phyloP scores from a whole-genome alignment of 1,140 invertebrate genomes.

The Cotesia typhae region DNA sequence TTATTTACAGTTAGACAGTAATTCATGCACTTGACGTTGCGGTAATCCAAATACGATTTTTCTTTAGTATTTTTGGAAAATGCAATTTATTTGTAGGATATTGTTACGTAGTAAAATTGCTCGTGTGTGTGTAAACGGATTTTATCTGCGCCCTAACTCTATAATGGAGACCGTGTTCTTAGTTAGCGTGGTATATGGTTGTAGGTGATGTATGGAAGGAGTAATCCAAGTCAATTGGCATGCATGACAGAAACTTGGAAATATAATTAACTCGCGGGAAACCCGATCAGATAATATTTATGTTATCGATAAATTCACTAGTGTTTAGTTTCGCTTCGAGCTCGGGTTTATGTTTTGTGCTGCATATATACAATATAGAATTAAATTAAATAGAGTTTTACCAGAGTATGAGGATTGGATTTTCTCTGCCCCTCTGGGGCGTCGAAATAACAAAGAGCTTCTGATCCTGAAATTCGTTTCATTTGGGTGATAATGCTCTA shows the following conservation, averaged over 20 bases:
- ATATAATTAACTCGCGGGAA: conserved; percentile 39
- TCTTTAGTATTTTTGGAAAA: conserved; percentile 1
- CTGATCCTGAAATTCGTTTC: too few relatives aligned
- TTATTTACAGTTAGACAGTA: too few relatives aligned
- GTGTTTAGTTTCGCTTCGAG: conserved; percentile 1
- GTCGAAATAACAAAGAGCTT: too few relatives aligned
- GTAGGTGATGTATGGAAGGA: background rate
- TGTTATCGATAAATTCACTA: conserved; percentile 9
- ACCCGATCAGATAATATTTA: conserved; percentile 31
- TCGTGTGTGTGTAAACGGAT: background rate
- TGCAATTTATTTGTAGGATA: background rate
- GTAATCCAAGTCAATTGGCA: conserved; percentile 31
- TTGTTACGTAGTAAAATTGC: background rate
- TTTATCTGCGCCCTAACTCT: background rate
- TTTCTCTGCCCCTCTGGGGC: too few relatives aligned
- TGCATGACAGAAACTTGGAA: conserved; percentile 30
- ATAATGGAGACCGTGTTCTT: background rate
- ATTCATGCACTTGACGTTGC: conserved; percentile 34
- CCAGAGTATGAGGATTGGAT: too few relatives aligned
- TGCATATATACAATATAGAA: too few relatives aligned
- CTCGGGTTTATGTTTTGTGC: too few relatives aligned
- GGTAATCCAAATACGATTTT: conserved; percentile 39
- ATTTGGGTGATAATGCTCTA: too few relatives aligned
- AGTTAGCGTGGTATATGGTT: background rate
- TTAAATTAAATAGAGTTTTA: too few relatives aligned